Evolutionary conservation across 2,888 invertebrate species (phyloP), one percentile per base, ranked within the genome.

Genomic region (Odontocerum albicorne): DNA sequence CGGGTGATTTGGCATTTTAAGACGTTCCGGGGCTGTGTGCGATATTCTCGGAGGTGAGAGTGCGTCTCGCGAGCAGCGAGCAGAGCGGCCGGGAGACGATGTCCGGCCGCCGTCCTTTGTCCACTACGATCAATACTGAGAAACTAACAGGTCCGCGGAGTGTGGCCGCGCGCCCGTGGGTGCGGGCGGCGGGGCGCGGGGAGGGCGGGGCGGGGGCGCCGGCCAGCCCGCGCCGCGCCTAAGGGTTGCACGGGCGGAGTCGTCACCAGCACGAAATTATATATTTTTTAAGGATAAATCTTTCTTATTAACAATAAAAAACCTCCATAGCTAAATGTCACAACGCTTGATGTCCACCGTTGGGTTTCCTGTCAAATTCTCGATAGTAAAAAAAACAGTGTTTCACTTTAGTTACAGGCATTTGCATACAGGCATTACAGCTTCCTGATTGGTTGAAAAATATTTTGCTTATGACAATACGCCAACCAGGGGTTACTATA

Each of bases 1-100:
- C 12, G 16, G 49, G 20, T 49, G 32, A 21, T 39, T 17, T 12
- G 45, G 45, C 36, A 45, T 27, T 4, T 20, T 15, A 16, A n/a
- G n/a, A 4, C 13, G 17, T 36, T 27, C 12, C 38, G 45, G 27
- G 33, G 35, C 31, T 17, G 22, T 31, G 38, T 43, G 50, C 38
- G 45, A 21, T 20, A 27, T 31, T 49, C 33, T 35, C 43, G 10
- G 42, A 33, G 42, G 40, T 49, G 38, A 39, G 42, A 42, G 42
- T 40, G 47, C 33, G 43, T 12, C 20, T 33, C 45, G 40, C 45
- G 54, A 32, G 12, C 20, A 19, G 12, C 20, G 38, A 17, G 21
- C 21, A 20, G 20, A 20, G 42, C 70, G 69, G 72, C 70, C 70
- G 71, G 70, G 71, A 68, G 45, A 49, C 60, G 77, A 75, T 58